Percentiles rank a stretch among this genome's conserved stretches.
Evolutionary conservation across 1,140 invertebrate species (phyloP).

Genomic region (Mesaphorura yosii): DNA sequence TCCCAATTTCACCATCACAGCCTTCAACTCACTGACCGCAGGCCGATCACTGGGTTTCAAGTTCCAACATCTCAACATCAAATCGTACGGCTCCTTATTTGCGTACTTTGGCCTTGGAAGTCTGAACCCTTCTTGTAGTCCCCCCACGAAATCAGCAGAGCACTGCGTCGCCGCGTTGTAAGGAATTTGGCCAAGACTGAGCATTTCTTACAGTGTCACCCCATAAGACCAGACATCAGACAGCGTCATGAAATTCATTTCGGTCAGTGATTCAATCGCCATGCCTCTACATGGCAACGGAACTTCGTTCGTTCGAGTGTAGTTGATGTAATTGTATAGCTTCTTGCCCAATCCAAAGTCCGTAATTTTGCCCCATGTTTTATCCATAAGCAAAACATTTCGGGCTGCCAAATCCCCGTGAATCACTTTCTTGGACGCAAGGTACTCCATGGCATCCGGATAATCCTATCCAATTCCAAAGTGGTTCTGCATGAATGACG

Average conservation of each 20-base stretch:
- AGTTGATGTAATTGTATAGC: conserved; percentile 5
- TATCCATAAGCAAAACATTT: not conserved
- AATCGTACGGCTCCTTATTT: no score
- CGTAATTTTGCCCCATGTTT: not conserved
- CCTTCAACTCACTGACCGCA: no score
- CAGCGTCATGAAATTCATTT: conserved; percentile 37
- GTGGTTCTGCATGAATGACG: no score
- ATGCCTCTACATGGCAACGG: conserved; percentile 41
- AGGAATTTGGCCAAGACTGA: conserved; percentile 35
- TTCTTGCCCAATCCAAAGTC: conserved; percentile 45
- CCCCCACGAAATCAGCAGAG: conserved; percentile 35
- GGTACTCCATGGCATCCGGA: no score
- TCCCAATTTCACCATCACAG: no score
- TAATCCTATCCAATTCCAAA: no score
- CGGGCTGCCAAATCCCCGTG: conserved; percentile 1
- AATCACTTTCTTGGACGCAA: no score
- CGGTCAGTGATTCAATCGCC: conserved; percentile 40
- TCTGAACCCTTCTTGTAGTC: not conserved
- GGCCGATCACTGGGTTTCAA: no score
- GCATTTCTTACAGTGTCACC: conserved; percentile 40
- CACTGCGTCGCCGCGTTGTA: conserved; percentile 39
- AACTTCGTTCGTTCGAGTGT: not conserved
- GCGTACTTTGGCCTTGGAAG: no score
- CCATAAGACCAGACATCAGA: conserved; percentile 43
- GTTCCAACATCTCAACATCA: no score